Percentiles rank a stretch among this genome's conserved stretches.
These are phyloP conservation scores for Coelinius sp. DNA, from an alignment of 2,888 invertebrate species.

Conservation along the genomic window DNA sequence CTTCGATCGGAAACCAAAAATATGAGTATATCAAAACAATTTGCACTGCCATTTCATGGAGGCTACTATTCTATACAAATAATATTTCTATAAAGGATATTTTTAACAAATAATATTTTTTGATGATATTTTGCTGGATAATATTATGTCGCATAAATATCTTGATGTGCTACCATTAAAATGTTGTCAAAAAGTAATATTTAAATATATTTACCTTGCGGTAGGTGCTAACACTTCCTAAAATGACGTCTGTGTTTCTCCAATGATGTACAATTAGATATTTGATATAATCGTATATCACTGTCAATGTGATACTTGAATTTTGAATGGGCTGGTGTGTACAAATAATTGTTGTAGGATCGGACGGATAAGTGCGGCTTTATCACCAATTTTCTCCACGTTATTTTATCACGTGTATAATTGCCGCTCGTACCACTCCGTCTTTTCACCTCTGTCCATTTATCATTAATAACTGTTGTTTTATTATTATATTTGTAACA, in stretches of 20 bases:
- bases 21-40: no score
- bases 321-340: slow-evolving; percentile 45
- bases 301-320: slow-evolving; percentile 42
- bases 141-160: no score
- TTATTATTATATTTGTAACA: slow-evolving; percentile 27
- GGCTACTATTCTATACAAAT: no score
- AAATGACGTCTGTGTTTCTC: slow-evolving; percentile 65
- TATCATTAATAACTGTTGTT: slow-evolving; percentile 25
- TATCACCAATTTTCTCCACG: slow-evolving; percentile 39
- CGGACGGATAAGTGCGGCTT: slow-evolving; percentile 62
- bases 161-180: background rate
- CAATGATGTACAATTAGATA: slow-evolving; percentile 45
- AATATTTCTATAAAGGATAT: no score
- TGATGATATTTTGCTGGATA: no score
- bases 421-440: slow-evolving; percentile 39
- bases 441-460: slow-evolving; percentile 39
- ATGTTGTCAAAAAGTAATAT: background rate
- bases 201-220: slow-evolving; percentile 60
- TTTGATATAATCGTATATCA: slow-evolving; percentile 43
- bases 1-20: no score
- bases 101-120: no score
- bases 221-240: slow-evolving; percentile 70
- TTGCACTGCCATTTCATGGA: no score
- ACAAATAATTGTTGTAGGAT: slow-evolving; percentile 57
- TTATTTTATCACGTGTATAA: slow-evolving; percentile 47